Conservation (phyloP, 2,113 vertebrate species). For the Elgaria multicarinata region DNA sequence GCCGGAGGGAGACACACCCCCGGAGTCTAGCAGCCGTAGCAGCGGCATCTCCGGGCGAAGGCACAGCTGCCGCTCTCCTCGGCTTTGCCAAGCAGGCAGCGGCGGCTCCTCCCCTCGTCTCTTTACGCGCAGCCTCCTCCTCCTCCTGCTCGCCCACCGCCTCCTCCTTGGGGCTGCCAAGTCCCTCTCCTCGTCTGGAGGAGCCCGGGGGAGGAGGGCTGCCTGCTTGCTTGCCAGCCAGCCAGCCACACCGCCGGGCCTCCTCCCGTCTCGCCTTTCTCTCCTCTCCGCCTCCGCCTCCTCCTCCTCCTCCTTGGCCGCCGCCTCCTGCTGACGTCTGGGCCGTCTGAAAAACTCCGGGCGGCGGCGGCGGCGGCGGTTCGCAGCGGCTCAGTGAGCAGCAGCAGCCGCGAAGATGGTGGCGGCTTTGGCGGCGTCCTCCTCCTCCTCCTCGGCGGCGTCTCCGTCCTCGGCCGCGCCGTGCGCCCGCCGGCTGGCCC, state of each 20-base stretch:
- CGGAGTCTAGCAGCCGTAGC: neutral
- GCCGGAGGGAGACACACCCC: neutral
- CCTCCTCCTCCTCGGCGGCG: neutral
- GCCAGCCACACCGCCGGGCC: neutral
- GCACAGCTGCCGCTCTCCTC: neutral
- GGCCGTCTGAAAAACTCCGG: slow-evolving; percentile 77
- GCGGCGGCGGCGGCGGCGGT: slow-evolving; percentile 70
- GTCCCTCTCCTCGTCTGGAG: neutral
- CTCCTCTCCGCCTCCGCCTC: neutral
- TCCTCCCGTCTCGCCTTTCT: slow-evolving; percentile 6
- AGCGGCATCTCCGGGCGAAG: neutral
- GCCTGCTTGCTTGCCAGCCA: neutral
- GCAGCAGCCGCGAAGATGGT: neutral
- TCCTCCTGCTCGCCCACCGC: slow-evolving; percentile 36
- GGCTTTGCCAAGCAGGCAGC: neutral
- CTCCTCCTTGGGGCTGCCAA: neutral
- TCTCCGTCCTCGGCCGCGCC: slow-evolving; percentile 65
- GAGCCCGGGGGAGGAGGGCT: neutral
- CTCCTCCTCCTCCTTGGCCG: slow-evolving; percentile 51
- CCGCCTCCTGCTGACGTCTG: slow-evolving; percentile 80
- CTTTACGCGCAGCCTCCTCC: neutral
- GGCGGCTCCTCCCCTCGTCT: slow-evolving; percentile 29
- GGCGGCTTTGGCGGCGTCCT: neutral
- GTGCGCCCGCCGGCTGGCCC: slow-evolving; percentile 89
- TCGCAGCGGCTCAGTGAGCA: neutral